Evolutionary conservation across 2,888 invertebrate genomes (phyloP), one percentile per base, ranked within the genome.

Genomic region (Emmelina monodactyla): DNA sequence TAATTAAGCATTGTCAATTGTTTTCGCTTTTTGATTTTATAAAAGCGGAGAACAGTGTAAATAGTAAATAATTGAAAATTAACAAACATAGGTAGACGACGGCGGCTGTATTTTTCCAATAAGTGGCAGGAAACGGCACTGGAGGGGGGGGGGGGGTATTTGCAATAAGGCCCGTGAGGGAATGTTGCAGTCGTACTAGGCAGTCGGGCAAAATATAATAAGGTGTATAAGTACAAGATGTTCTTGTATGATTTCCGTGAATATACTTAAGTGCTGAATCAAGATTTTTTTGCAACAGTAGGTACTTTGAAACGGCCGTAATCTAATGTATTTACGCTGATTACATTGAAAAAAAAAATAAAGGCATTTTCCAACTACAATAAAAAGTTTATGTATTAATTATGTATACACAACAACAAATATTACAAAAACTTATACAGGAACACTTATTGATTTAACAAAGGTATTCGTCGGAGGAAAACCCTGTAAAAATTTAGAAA

Each of bases 121-220:
- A 70, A 66, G 55, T 57, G 50, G 46, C 49, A 59, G 57, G 61
- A 62, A 65, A 56, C 51, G 47, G 50, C 61, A 56, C 50, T 19
- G 19, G 19, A 19, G 5, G 19, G 14, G 55, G 6, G 25, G 55
- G 47, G 49, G 53, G 55, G 51, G 46, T 51, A 57, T 63, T 69
- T 70, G 52, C 67, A 72, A 72, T 72, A 72, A 66, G 57, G 49
- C 49, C 53, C 53, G 58, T 58, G 53, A 51, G 53, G 42, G 38
- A 31, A 53, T 57, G 71, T 50, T 32, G 47, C 54, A 40, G 61
- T 2, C 5, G 25, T 5, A 28, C n/a, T n/a, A n/a, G n/a, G n/a
- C n/a, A 19, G 19, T 5, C 19, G 5, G 5, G 9, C 9, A 9
- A 19, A 6, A 19, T 19, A 19, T 19, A 5, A 6, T 19, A 19